Evolutionary conservation across 2,797 vertebrate genomes (phyloP).

Genomic region (Poliocrania exsul): DNA sequence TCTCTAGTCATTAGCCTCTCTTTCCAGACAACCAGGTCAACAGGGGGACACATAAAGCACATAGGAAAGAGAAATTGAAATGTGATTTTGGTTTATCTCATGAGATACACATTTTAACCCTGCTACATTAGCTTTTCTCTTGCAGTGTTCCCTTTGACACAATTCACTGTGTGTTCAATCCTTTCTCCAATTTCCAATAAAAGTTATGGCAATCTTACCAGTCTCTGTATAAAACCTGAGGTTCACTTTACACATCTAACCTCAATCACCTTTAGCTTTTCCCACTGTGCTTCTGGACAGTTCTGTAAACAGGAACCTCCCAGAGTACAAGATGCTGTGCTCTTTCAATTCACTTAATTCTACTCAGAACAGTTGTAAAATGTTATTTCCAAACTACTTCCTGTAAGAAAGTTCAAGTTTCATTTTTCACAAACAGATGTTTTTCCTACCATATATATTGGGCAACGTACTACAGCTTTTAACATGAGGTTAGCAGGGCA

Average conservation of each 20-base stretch:
- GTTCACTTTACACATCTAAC: not conserved
- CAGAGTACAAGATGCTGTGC: not conserved
- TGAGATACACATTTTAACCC: not conserved
- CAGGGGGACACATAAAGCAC: not conserved
- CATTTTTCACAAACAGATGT: not conserved
- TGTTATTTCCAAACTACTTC: not conserved
- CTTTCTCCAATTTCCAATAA: not conserved
- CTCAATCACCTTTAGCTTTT: not conserved
- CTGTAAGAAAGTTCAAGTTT: not conserved
- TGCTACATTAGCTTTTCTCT: not conserved
- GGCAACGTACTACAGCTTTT: not conserved
- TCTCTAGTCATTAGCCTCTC: not conserved
- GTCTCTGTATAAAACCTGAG: not conserved
- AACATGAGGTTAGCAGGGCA: not conserved
- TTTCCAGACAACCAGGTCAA: not conserved
- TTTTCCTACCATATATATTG: not conserved
- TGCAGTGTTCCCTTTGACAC: not conserved
- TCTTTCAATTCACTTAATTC: not conserved
- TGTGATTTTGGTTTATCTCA: not conserved
- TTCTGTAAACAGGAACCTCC: not conserved
- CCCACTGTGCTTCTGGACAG: not conserved
- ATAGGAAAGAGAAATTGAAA: not conserved
- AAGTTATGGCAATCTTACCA: not conserved
- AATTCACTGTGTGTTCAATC: not conserved
- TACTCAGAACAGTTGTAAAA: not conserved